Base-by-base conservation (phyloP, 2,888 invertebrate genomes). In the Dilophus febrilis region DNA sequence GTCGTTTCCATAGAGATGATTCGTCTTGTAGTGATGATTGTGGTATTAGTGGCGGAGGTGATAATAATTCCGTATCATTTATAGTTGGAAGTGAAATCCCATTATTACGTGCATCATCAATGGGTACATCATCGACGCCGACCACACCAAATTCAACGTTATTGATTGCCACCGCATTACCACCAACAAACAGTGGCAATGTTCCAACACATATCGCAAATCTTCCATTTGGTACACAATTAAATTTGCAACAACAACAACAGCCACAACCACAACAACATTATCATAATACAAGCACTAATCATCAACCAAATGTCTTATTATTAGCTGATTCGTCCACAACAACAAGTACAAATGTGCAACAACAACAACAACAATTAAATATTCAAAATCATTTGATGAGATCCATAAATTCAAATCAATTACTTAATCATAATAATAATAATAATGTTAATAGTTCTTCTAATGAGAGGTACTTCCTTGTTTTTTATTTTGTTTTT, bases 1-100 rank as follows among this genome's bases (percentile, higher is more conserved):
- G 50, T 46, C 51, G 55, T 17, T 16, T 35, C 11, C n/a, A 49
- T 35, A 53, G 54, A 16, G 58, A 58, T 42, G 59, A 59, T 49
- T 57, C 58, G 38, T 57, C 58, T 18, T 51, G 53, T 39, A 58
- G 58, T 45, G 58, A 58, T 38, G 58, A 59, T 27, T 36, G 41
- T 32, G 40, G 31, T 13, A 26, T 22, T 35, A 57, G 57, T 44
- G 57, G 57, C 36, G 57, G 57, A 12, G 18, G 29, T 30, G 14
- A 14, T 37, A 52, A 48, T 44, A 53, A 53, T 45, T 55, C 56
- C 22, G 49, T 49, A 5, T 43, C 43, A 16, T 49, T 49, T 44
- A 42, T 44, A 14, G 42, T 49, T 30, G 49, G 49, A 16, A 43
- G 42, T 14, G 19, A 28, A 3, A 10, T 33, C 3, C 17, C 30